Evolutionary conservation across 2,888 invertebrate genomes (phyloP).

Genomic region (Pseudoips prasinana): DNA sequence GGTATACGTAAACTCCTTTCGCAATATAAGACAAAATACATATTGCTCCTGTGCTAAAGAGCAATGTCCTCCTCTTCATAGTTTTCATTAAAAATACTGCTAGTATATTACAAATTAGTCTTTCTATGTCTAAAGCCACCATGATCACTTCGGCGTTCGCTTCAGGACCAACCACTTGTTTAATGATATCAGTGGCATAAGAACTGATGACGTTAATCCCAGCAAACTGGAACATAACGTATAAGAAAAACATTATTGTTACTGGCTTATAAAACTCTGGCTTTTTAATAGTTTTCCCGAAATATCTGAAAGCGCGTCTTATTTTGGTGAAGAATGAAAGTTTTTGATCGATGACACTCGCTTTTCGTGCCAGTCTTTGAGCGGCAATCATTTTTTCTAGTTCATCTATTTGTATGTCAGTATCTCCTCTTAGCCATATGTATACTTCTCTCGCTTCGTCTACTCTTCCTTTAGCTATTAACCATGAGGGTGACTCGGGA

Average conservation of each 20-base stretch:
- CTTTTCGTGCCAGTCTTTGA: slow-evolving; percentile 58
- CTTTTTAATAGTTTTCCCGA: slow-evolving; percentile 53
- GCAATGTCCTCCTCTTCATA: slow-evolving; percentile 82
- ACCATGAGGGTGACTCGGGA: slow-evolving; percentile 86
- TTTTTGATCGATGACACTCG: slow-evolving; percentile 48
- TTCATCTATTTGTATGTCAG: slow-evolving; percentile 61
- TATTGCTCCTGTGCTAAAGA: slow-evolving; percentile 81
- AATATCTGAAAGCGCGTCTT: slow-evolving; percentile 45
- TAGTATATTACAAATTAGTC: slow-evolving; percentile 82
- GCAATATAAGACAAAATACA: slow-evolving; percentile 82
- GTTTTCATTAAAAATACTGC: slow-evolving; percentile 83
- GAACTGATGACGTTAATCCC: slow-evolving; percentile 87
- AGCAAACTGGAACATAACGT: slow-evolving; percentile 85
- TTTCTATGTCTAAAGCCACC: slow-evolving; percentile 83
- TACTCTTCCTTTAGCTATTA: slow-evolving; percentile 80
- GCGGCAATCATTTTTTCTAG: slow-evolving; percentile 70
- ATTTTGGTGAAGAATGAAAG: slow-evolving; percentile 39
- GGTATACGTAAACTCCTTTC: slow-evolving; percentile 70
- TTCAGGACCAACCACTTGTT: slow-evolving; percentile 80
- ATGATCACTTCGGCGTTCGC: slow-evolving; percentile 84
- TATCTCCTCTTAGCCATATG: slow-evolving; percentile 79
- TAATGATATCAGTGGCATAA: slow-evolving; percentile 85
- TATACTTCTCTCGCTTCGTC: slow-evolving; percentile 82
- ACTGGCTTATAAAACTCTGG: slow-evolving; percentile 84
- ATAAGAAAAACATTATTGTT: slow-evolving; percentile 82